These are phyloP conservation scores for Cyclopterus lumpus DNA, from an alignment of 2,797 vertebrate species.

Conservation along the genomic window DNA sequence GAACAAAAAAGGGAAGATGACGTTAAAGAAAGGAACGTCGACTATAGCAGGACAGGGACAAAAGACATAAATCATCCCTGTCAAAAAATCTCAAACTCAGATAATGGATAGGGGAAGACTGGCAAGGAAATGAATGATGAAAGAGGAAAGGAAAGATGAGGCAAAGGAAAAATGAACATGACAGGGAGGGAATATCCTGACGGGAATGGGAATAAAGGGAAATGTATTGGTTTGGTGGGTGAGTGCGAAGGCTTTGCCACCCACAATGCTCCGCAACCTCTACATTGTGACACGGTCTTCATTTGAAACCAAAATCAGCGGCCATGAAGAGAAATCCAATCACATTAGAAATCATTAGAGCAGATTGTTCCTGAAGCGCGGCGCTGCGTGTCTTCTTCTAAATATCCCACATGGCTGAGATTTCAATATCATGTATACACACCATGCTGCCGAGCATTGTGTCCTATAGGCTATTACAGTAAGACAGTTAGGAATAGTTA, in stretches of 20 bases:
- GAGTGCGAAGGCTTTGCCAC: constrained; percentile 8
- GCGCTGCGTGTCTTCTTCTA: neutral
- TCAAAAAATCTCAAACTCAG: constrained; percentile 4
- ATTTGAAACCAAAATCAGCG: constrained; percentile 59
- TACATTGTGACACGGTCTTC: constrained; percentile 32
- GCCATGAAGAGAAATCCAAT: constrained; percentile 72
- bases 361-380: constrained; percentile 58
- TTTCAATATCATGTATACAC: constrained; percentile 32
- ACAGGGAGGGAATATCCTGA: neutral
- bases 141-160: neutral
- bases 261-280: constrained; percentile 23
- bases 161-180: neutral
- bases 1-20: neutral
- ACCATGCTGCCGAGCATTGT: constrained; percentile 18
- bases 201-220: neutral
- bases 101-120: neutral
- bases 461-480: constrained; percentile 30
- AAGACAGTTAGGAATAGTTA: constrained; percentile 45
- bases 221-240: constrained; percentile 4
- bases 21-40: neutral
- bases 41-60: neutral
- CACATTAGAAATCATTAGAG: constrained; percentile 67
- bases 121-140: neutral
- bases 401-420: constrained; percentile 39
- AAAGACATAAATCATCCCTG: neutral